phyloP scores from a whole-genome alignment of 2,888 invertebrate genomes.

The Vanessa cardui region DNA sequence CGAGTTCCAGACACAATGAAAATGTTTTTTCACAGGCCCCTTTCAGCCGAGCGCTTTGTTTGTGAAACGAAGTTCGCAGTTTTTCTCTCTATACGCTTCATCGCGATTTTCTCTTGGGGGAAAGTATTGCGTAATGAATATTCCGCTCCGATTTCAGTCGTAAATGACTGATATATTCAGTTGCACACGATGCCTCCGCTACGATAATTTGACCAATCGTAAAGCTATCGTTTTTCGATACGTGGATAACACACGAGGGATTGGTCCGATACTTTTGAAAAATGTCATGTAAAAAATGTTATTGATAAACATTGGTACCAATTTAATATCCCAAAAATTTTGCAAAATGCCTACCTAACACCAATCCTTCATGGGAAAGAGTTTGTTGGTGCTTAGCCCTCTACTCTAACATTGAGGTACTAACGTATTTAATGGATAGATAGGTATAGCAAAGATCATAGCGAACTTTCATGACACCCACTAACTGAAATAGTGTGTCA shows the following conservation, averaged over 20 bases:
- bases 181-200: conserved; percentile 23
- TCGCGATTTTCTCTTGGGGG: conserved; percentile 65
- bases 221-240: conserved; percentile 11
- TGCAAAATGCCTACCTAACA: too few relatives aligned
- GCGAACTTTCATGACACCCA: too few relatives aligned
- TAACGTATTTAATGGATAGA: too few relatives aligned
- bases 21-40: conserved; percentile 78
- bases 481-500: too few relatives aligned
- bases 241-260: not conserved
- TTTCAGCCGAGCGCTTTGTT: conserved; percentile 76
- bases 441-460: too few relatives aligned
- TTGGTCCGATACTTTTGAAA: not conserved
- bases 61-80: conserved; percentile 78
- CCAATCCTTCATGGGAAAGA: too few relatives aligned
- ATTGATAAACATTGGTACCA: too few relatives aligned
- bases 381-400: too few relatives aligned
- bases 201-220: conserved; percentile 30
- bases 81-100: conserved; percentile 72
- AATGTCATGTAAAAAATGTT: too few relatives aligned
- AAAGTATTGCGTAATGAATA: conserved; percentile 73
- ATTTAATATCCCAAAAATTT: too few relatives aligned
- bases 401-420: too few relatives aligned
- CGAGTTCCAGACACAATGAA: conserved; percentile 79
- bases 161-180: conserved; percentile 32
- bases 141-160: conserved; percentile 56